Evolutionary conservation across 2,888 invertebrate species (phyloP), one percentile per base, ranked within the genome.

Genomic region (Drosophila niveifrons): DNA sequence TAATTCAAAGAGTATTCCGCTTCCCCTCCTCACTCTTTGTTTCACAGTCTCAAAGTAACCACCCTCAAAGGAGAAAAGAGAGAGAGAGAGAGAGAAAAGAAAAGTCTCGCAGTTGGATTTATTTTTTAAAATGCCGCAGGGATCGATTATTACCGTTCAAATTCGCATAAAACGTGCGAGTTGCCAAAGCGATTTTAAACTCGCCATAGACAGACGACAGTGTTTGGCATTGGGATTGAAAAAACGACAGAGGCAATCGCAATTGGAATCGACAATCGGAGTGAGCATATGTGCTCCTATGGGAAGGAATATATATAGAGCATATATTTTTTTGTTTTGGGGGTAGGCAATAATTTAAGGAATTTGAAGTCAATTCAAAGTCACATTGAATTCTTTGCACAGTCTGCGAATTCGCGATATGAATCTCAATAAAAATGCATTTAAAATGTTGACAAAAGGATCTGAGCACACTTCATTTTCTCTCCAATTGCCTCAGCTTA

Each of bases 111-210:
- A 66, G 67, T 78, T 70, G 90, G 92, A 92, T 92, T 92, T 92
- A 91, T 92, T 91, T 91, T 91, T 91, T 91, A 92, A 92, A 92
- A 92, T 92, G 92, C 92, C 92, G 92, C 92, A 88, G 92, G 92
- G 92, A 92, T 92, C 92, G 92, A 92, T 92, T 92, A 92, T 92
- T 92, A 90, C 92, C 91, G 91, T 91, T 92, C 92, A 92, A 92
- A 92, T 89, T 92, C 91, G 90, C 90, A 91, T 91, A 91, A 91
- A 91, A 92, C 92, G 91, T 91, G 91, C 91, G 90, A 90, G 82
- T 77, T 83, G 82, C 82, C 84, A 78, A 81, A 80, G 51, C 90
- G 87, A 89, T 89, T 90, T 90, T 83, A 88, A 90, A 89, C 75
- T 82, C 46, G 50, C 52, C 53, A 23, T 39, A 47, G 28, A 72